A percentile compares a stretch with the other conserved stretches of the same genome.
phyloP scores from a whole-genome alignment of 2,888 invertebrate species.

The Antheraea yamamai region DNA sequence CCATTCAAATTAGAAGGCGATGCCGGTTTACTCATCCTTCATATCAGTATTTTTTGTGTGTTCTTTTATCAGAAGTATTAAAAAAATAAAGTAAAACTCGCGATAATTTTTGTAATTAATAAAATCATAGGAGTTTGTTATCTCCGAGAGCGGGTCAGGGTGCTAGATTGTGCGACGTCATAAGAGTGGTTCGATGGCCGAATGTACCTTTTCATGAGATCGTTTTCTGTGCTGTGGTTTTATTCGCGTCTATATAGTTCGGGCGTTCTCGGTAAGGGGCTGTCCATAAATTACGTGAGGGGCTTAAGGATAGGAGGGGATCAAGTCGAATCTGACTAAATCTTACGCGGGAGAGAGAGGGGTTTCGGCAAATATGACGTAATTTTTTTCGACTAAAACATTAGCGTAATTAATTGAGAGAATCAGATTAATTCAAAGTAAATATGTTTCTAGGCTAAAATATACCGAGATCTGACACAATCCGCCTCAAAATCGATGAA shows the following conservation, averaged over 20 bases:
- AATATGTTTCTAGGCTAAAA: too few relatives aligned
- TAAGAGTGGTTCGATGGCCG: background rate
- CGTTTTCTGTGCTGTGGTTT: background rate
- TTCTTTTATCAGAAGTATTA: background rate
- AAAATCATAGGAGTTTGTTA: background rate
- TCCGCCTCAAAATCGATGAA: too few relatives aligned
- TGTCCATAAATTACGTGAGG: too few relatives aligned
- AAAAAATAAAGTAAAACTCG: background rate
- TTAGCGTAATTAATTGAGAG: too few relatives aligned
- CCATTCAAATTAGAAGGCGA: background rate
- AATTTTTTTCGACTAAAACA: too few relatives aligned
- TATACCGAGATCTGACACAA: too few relatives aligned
- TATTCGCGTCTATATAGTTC: background rate
- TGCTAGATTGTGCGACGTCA: background rate
- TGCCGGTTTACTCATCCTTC: background rate
- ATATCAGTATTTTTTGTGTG: background rate
- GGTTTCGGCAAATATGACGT: too few relatives aligned
- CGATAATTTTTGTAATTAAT: background rate
- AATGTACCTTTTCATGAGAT: background rate
- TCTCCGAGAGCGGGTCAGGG: background rate
- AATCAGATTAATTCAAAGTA: too few relatives aligned
- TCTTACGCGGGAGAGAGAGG: too few relatives aligned
- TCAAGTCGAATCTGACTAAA: too few relatives aligned
- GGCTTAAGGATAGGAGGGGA: too few relatives aligned
- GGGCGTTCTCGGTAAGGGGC: too few relatives aligned